phyloP scores from a whole-genome alignment of 2,797 vertebrate genomes.

The Poecilia picta region DNA sequence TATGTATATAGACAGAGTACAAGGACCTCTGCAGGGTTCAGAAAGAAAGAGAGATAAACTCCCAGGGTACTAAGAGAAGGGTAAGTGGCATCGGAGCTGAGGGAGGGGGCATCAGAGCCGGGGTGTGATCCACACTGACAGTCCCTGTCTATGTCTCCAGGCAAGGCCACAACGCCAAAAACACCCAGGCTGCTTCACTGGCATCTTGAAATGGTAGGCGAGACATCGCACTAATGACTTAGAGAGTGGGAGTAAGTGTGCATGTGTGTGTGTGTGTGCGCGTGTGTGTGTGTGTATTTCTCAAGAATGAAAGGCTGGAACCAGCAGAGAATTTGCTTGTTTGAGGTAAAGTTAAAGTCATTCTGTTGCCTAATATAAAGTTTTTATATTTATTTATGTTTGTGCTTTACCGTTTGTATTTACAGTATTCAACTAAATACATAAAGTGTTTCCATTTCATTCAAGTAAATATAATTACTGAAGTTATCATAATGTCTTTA shows the following conservation, averaged over 20 bases:
- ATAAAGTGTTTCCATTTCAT: not conserved
- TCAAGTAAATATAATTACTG: not conserved
- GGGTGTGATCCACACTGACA: constrained; percentile 70
- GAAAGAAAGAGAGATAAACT: not conserved
- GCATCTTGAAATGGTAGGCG: constrained; percentile 74
- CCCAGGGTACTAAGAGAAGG: not conserved
- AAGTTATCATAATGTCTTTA: not conserved
- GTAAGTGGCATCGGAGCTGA: not conserved
- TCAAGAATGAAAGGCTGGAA: not conserved
- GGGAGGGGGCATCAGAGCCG: constrained; percentile 31
- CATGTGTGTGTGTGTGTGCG: not conserved
- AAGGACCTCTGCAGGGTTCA: not conserved
- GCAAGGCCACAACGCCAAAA: constrained; percentile 55
- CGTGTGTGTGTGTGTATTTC: not conserved
- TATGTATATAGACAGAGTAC: not conserved
- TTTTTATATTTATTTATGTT: not conserved
- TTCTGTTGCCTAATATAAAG: not conserved
- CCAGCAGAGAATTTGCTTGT: not conserved
- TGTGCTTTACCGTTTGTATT: not conserved
- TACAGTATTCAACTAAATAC: not conserved
- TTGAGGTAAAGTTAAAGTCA: not conserved
- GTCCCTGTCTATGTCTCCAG: constrained; percentile 55
- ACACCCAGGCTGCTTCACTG: constrained; percentile 64
- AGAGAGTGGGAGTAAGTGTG: not conserved
- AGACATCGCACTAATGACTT: constrained; percentile 10